These are phyloP conservation scores for Galeopsomyia nigrocyanea DNA, from an alignment of 2,888 invertebrate species.

Conservation along the genomic window DNA sequence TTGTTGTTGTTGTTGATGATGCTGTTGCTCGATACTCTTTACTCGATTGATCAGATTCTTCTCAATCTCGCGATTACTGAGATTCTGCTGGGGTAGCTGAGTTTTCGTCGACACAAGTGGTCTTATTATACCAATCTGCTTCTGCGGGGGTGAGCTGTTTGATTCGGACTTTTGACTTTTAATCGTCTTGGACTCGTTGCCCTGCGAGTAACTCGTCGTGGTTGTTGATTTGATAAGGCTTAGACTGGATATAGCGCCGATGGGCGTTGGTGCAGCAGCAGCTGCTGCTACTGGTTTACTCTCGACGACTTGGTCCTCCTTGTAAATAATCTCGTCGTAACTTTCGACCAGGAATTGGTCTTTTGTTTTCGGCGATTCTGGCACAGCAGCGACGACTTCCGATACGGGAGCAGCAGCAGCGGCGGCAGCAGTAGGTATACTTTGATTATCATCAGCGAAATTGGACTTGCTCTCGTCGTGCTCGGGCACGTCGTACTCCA, in stretches of 20 bases:
- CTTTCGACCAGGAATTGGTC: slow-evolving; percentile 36
- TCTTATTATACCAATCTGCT: slow-evolving; percentile 71
- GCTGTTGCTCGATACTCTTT: slow-evolving; percentile 71
- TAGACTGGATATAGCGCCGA: slow-evolving; percentile 62
- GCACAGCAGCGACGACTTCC: slow-evolving; percentile 9
- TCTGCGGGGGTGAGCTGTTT: slow-evolving; percentile 62
- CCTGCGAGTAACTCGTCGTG: slow-evolving; percentile 55
- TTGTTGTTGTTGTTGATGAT: background rate
- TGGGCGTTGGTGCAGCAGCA: slow-evolving; percentile 41
- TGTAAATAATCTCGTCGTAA: slow-evolving; percentile 35
- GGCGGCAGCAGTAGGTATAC: background rate
- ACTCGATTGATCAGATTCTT: slow-evolving; percentile 79
- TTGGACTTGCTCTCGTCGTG: slow-evolving; percentile 15
- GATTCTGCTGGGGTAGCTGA: slow-evolving; percentile 64
- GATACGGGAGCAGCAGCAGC: background rate
- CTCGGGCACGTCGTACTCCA: slow-evolving; percentile 10
- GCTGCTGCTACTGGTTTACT: slow-evolving; percentile 46
- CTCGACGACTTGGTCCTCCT: slow-evolving; percentile 48
- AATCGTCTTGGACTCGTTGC: slow-evolving; percentile 61
- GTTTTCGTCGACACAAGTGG: slow-evolving; percentile 69
- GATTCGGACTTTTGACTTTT: slow-evolving; percentile 58
- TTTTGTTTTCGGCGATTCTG: slow-evolving; percentile 30
- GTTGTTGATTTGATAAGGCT: slow-evolving; percentile 58
- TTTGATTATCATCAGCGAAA: slow-evolving; percentile 9
- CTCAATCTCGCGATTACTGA: slow-evolving; percentile 77